A percentile compares a stretch with the other conserved stretches of the same genome.
These are phyloP conservation scores for Tragelaphus oryx DNA, from an alignment of 2,797 vertebrate species.

Conservation along the genomic window DNA sequence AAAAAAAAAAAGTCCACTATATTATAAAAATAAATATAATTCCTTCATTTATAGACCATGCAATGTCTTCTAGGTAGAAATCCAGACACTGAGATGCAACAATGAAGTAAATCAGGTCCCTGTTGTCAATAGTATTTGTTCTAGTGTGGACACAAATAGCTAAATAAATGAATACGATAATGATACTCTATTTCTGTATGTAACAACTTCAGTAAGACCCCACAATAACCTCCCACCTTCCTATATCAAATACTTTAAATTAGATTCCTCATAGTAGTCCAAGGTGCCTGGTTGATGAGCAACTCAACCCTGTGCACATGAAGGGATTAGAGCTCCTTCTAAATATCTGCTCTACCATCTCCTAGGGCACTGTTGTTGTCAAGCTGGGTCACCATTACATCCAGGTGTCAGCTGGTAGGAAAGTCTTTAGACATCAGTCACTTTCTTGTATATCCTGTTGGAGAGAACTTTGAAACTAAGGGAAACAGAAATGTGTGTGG, in stretches of 20 bases:
- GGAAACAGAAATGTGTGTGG: neutral
- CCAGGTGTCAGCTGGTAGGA: neutral
- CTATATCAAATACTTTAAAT: neutral
- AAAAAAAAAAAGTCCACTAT: neutral
- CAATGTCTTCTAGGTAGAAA: neutral
- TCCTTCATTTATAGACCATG: neutral
- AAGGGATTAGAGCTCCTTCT: neutral
- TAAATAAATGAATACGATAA: neutral
- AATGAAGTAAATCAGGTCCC: neutral
- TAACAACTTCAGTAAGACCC: neutral
- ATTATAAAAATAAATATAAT: neutral
- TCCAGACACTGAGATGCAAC: neutral
- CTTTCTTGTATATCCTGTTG: neutral
- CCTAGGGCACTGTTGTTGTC: neutral
- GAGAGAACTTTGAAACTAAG: neutral
- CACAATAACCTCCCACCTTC: neutral
- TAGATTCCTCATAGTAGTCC: neutral
- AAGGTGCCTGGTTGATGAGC: neutral
- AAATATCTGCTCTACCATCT: neutral
- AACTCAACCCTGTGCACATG: neutral
- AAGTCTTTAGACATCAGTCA: neutral
- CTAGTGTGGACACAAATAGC: neutral
- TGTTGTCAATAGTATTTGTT: neutral
- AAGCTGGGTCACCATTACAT: neutral
- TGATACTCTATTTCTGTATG: neutral